These are phyloP conservation scores for Drosophila orena DNA, from an alignment of 1,140 invertebrate species.

Conservation along the genomic window DNA sequence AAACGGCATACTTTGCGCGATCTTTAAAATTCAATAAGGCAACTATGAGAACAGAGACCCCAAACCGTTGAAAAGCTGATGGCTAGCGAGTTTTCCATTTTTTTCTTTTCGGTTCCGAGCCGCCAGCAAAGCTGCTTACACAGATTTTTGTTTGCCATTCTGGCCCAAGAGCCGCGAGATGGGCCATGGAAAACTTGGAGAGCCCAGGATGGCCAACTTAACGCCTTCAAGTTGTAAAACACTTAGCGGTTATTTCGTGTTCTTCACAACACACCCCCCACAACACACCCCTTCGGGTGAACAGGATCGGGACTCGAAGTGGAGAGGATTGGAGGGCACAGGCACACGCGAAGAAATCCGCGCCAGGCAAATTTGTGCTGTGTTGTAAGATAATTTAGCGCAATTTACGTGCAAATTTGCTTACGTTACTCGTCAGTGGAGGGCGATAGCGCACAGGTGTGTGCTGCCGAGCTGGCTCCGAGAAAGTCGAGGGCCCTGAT, in stretches of 20 bases:
- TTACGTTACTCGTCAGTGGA: slow-evolving; percentile 52
- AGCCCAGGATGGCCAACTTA: slow-evolving; percentile 61
- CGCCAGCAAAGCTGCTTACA: slow-evolving; percentile 57
- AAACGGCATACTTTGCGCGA: slow-evolving; percentile 25
- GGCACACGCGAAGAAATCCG: slow-evolving; percentile 54
- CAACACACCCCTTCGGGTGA: background rate
- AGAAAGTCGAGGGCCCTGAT: slow-evolving; percentile 30
- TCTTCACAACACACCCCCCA: slow-evolving; percentile 37
- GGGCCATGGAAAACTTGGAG: slow-evolving; percentile 15
- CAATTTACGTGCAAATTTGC: slow-evolving; percentile 79
- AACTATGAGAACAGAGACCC: slow-evolving; percentile 16
- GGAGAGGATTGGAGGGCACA: slow-evolving; percentile 5
- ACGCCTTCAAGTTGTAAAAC: slow-evolving; percentile 79
- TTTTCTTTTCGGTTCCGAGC: background rate
- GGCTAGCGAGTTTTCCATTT: slow-evolving; percentile 8
- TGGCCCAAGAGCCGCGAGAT: slow-evolving; percentile 16
- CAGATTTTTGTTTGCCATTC: slow-evolving; percentile 50
- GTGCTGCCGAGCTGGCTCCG: slow-evolving; percentile 47
- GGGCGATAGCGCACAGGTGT: slow-evolving; percentile 69
- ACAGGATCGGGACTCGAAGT: slow-evolving; percentile 8
- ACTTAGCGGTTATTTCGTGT: slow-evolving; percentile 79
- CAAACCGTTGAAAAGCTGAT: slow-evolving; percentile 32
- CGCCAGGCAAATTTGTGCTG: slow-evolving; percentile 63
- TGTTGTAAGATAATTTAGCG: slow-evolving; percentile 73
- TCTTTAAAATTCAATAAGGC: slow-evolving; percentile 55